Evolutionary conservation across 2,797 vertebrate genomes (phyloP).

Genomic region (Hylomyscus alleni): DNA sequence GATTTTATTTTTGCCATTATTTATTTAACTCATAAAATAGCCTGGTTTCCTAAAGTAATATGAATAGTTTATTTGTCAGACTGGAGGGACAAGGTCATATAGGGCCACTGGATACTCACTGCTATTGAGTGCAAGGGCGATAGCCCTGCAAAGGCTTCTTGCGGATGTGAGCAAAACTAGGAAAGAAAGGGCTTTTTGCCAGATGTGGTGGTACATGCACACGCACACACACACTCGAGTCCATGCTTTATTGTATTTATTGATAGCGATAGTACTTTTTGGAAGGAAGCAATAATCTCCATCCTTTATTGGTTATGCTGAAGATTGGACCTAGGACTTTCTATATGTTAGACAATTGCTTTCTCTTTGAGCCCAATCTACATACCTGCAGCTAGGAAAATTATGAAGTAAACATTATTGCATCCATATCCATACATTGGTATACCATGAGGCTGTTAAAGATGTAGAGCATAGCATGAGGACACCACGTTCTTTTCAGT

Average conservation of each 20-base stretch:
- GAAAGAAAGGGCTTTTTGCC: neutral
- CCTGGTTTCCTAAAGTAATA: neutral
- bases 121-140: neutral
- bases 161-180: neutral
- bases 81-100: neutral
- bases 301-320: neutral
- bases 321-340: neutral
- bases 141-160: neutral
- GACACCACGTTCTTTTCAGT: neutral
- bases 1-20: neutral
- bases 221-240: neutral
- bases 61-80: neutral
- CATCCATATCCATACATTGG: neutral
- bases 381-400: neutral
- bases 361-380: neutral
- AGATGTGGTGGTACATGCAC: neutral
- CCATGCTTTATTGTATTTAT: neutral
- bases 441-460: neutral
- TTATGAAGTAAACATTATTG: neutral
- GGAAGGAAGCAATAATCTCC: neutral
- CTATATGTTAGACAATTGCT: neutral
- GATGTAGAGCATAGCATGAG: neutral
- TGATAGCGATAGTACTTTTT: neutral
- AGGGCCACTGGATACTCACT: neutral
- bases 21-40: neutral